Conservation (phyloP, 2,888 invertebrate genomes). For the Gastracanthus pulcherrimus region DNA sequence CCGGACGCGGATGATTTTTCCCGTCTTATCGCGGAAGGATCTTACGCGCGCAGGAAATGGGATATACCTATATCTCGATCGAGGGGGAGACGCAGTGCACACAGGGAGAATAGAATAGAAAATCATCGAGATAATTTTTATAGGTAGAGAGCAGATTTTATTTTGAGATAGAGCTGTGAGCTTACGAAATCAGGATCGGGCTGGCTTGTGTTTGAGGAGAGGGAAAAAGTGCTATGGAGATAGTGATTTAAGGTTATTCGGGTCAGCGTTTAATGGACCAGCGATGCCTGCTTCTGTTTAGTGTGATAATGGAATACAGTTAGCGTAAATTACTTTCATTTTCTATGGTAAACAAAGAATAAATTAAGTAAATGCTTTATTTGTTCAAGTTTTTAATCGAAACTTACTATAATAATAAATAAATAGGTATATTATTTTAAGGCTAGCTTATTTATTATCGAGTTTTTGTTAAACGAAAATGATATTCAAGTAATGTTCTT, state of each 20-base stretch:
- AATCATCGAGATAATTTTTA: conserved; percentile 33
- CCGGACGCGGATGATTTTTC: conserved; percentile 33
- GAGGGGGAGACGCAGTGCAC: neutral
- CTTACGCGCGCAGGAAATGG: neutral
- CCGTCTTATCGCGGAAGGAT: conserved; percentile 5
- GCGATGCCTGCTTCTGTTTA: neutral
- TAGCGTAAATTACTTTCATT: neutral
- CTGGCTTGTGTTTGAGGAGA: neutral
- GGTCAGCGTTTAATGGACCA: conserved; percentile 7
- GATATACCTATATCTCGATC: no score
- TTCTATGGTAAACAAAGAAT: neutral
- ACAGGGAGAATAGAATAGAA: neutral
- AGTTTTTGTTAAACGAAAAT: no score
- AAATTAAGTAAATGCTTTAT: neutral
- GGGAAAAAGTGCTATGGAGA: neutral
- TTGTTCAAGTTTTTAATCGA: neutral
- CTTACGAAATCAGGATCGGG: neutral
- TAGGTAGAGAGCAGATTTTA: neutral
- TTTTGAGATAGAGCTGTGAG: neutral
- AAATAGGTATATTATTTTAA: no score
- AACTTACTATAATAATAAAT: no score
- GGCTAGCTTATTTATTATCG: no score
- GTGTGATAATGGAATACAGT: no score
- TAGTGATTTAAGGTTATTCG: conserved; percentile 24
- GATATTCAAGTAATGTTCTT: no score